Evolutionary conservation across 2,113 vertebrate genomes (phyloP).

Genomic region (Stigmatopora argus): DNA sequence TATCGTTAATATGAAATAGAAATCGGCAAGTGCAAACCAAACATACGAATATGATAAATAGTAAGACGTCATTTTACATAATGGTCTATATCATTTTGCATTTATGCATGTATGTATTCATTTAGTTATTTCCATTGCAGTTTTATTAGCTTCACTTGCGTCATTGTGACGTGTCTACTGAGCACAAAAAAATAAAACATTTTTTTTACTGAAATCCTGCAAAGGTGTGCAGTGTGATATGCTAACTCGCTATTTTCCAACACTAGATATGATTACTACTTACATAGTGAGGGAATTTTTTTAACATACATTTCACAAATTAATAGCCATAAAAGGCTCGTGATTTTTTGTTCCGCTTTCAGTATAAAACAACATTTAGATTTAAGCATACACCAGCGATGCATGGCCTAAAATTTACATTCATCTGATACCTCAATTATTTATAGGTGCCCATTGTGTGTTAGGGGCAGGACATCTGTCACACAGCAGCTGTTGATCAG

Average conservation of each 20-base stretch:
- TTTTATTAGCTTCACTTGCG: no score
- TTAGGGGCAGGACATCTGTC: slow-evolving; percentile 36
- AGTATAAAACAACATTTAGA: slow-evolving; percentile 22
- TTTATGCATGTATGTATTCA: no score
- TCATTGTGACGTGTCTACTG: no score
- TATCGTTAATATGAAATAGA: not conserved
- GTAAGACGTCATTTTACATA: no score
- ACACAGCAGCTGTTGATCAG: slow-evolving; percentile 32
- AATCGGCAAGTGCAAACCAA: not conserved
- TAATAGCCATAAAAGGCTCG: slow-evolving; percentile 24
- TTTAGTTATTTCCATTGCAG: no score
- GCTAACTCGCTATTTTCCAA: no score
- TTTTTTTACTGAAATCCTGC: not conserved
- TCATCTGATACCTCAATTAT: slow-evolving; percentile 51
- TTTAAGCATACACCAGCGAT: slow-evolving; percentile 19
- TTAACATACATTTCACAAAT: not conserved
- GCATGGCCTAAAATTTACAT: slow-evolving; percentile 20
- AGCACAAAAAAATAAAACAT: no score
- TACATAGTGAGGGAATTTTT: no score
- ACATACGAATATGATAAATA: not conserved
- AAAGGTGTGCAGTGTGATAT: not conserved
- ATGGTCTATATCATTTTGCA: no score
- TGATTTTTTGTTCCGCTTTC: slow-evolving; percentile 24
- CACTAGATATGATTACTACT: not conserved
- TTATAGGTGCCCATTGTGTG: slow-evolving; percentile 31